A percentile compares a stretch with the other conserved stretches of the same genome.
phyloP scores from a whole-genome alignment of 2,113 vertebrate species.

The Sinocyclocheilus anophthalmus region DNA sequence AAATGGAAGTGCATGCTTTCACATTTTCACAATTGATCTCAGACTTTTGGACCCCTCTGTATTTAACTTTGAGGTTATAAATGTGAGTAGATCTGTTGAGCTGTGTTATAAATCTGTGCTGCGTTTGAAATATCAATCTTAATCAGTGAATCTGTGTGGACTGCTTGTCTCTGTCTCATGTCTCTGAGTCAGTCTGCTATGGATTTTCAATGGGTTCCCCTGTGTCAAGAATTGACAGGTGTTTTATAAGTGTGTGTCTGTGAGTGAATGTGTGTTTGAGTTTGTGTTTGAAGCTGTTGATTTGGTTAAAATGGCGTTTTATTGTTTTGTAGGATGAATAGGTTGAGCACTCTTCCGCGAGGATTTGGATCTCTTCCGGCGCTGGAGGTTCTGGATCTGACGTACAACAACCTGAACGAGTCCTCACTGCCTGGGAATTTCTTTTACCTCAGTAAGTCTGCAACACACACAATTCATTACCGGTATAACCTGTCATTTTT shows the following conservation, averaged over 20 bases:
- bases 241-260: conserved; percentile 38
- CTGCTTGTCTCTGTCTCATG: conserved; percentile 19
- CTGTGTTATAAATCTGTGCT: conserved; percentile 9
- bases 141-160: conserved; percentile 25
- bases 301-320: conserved; percentile 19
- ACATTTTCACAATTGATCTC: background rate
- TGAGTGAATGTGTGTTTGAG: background rate
- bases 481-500: too few relatives aligned
- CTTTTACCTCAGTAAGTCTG: conserved; percentile 95
- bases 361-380: conserved; percentile 95
- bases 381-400: conserved; percentile 95
- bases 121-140: conserved; percentile 37
- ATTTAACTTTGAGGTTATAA: background rate
- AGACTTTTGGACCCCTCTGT: background rate
- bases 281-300: conserved; percentile 17
- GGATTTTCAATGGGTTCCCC: conserved; percentile 31
- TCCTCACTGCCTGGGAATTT: conserved; percentile 94
- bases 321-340: conserved; percentile 86
- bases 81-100: background rate
- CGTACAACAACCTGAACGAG: conserved; percentile 96
- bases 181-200: conserved; percentile 4
- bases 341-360: conserved; percentile 86
- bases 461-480: conserved; percentile 39
- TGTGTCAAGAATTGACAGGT: background rate
- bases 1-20: background rate